These are phyloP conservation scores for Bradynema listronoti DNA, from an alignment of 1,140 invertebrate genomes.

Conservation along the genomic window DNA sequence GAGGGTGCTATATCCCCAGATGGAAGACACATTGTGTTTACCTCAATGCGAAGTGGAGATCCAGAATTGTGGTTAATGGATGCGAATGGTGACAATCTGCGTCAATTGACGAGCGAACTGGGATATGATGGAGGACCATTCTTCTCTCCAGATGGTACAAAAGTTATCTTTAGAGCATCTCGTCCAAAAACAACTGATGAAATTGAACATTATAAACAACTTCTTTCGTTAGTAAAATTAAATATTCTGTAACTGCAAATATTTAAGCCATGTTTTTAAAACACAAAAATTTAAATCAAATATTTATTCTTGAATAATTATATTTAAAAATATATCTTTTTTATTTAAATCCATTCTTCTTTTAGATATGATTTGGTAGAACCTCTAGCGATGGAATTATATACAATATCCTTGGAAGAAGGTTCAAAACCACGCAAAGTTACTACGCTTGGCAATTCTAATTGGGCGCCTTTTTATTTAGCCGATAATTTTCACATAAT, in stretches of 20 bases:
- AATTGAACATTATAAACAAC: conserved; percentile 31
- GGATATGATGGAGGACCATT: conserved; percentile 39
- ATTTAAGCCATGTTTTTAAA: too few relatives aligned
- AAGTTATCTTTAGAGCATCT: conserved; percentile 31
- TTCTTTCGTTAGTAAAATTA: conserved; percentile 27
- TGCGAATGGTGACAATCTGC: conserved; percentile 17
- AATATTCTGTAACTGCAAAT: too few relatives aligned
- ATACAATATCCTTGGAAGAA: conserved; percentile 28
- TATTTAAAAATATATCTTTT: background rate
- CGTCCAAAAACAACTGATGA: conserved; percentile 27
- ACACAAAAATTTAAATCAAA: conserved; percentile 8
- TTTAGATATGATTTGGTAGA: conserved; percentile 31
- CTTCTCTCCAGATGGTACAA: conserved; percentile 34
- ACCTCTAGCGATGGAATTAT: conserved; percentile 36
- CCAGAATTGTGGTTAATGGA: conserved; percentile 36
- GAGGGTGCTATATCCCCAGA: conserved; percentile 39
- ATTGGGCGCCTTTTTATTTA: conserved; percentile 39
- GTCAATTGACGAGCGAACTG: too few relatives aligned
- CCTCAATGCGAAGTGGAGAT: conserved; percentile 34
- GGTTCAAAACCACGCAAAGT: conserved; percentile 21
- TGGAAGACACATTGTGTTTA: conserved; percentile 35
- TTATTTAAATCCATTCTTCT: background rate
- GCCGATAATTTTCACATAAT: conserved; percentile 27
- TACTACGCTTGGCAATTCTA: conserved; percentile 29
- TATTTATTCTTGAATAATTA: background rate